A percentile compares a stretch with the other conserved stretches of the same genome.
Evolutionary conservation across 1,140 invertebrate genomes (phyloP).

Genomic region (Pseudachorutes palmiensis): DNA sequence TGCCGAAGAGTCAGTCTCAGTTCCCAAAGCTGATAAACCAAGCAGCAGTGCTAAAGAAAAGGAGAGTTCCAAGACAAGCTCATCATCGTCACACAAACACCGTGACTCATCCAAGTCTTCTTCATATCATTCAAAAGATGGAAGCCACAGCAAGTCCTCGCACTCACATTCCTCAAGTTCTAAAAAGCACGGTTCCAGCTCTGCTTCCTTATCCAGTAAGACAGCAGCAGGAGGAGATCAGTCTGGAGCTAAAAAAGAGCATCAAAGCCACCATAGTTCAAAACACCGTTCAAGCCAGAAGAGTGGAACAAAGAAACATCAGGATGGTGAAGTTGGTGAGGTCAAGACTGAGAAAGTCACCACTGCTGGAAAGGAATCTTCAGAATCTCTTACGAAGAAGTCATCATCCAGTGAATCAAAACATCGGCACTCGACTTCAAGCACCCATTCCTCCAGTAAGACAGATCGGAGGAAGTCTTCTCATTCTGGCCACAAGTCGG

Average conservation of each 20-base stretch:
- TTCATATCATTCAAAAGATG: conserved; percentile 13
- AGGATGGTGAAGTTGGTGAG: too few species aligned
- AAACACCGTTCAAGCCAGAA: conserved; percentile 5
- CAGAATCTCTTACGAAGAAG: too few species aligned
- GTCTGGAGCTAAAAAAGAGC: background rate
- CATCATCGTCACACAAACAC: background rate
- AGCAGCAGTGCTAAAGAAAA: conserved; percentile 2
- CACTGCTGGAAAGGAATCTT: too few species aligned
- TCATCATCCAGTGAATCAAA: too few species aligned
- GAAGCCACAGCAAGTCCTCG: background rate
- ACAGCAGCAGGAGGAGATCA: too few species aligned
- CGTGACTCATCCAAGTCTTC: background rate
- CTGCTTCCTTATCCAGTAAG: background rate
- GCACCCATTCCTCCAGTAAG: too few species aligned
- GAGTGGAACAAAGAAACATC: too few species aligned
- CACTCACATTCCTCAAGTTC: background rate
- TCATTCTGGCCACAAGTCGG: too few species aligned
- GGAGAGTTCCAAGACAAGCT: conserved; percentile 3
- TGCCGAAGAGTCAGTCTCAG: too few species aligned
- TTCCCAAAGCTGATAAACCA: conserved; percentile 6
- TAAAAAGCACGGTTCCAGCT: background rate
- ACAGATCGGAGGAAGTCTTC: too few species aligned
- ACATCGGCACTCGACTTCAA: too few species aligned
- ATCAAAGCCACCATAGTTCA: background rate
- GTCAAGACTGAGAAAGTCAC: conserved; percentile 7